Conservation (phyloP, 2,113 vertebrate species). For the Balaeniceps rex region DNA sequence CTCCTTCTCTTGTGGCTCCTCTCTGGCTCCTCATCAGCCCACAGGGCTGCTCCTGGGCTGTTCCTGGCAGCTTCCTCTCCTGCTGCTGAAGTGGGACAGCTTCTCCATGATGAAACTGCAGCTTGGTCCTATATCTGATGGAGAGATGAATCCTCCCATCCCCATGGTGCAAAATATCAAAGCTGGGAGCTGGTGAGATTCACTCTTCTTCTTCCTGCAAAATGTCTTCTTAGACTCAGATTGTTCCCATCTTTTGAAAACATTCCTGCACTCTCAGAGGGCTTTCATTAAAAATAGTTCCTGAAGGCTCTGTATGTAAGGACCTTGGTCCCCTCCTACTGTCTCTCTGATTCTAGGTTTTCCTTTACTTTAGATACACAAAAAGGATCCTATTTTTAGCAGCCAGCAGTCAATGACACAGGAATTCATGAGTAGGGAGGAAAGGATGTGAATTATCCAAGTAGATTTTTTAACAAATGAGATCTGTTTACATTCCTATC, state of each 20-base stretch:
- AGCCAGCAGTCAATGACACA: not conserved
- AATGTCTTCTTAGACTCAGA: not conserved
- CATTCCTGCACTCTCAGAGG: not conserved
- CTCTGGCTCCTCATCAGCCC: not conserved
- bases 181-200: not conserved
- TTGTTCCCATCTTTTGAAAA: not conserved
- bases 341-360: not conserved
- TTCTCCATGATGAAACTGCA: not conserved
- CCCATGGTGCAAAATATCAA: not conserved
- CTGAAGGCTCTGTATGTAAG: not conserved
- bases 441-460: conserved; percentile 55
- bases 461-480: not conserved
- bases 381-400: conserved; percentile 40
- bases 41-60: not conserved
- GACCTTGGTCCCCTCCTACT: not conserved
- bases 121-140: not conserved
- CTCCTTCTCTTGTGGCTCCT: not conserved
- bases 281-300: not conserved
- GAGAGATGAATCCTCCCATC: not conserved
- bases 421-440: conserved; percentile 50
- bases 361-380: not conserved
- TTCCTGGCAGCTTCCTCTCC: not conserved
- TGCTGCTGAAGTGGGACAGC: not conserved
- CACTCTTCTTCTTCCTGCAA: not conserved
- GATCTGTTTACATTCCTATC: conserved; percentile 33